phyloP scores from a whole-genome alignment of 2,797 vertebrate species.

The Chelonia mydas region DNA sequence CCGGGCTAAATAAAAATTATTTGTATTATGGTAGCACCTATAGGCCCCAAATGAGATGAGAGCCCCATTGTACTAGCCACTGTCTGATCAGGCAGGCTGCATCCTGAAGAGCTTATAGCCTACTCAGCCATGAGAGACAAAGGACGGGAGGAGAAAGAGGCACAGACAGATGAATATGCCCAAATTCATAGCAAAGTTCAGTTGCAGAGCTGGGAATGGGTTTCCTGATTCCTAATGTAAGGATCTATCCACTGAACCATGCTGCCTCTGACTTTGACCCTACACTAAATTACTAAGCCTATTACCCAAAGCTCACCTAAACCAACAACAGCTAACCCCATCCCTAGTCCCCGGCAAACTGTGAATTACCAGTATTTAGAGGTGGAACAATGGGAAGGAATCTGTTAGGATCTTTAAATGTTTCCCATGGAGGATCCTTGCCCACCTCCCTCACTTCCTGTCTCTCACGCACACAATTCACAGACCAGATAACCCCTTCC shows the following conservation, averaged over 20 bases:
- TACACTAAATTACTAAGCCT: not conserved
- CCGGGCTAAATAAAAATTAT: not conserved
- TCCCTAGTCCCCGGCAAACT: not conserved
- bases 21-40: not conserved
- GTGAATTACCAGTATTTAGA: not conserved
- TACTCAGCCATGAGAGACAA: not conserved
- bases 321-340: not conserved
- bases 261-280: not conserved
- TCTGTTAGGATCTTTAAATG: not conserved
- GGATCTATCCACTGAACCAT: not conserved
- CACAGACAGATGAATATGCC: not conserved
- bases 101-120: not conserved
- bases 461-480: not conserved
- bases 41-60: not conserved
- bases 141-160: not conserved
- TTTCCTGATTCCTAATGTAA: not conserved
- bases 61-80: not conserved
- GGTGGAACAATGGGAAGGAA: not conserved
- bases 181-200: not conserved
- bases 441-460: not conserved
- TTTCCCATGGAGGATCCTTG: not conserved
- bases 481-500: not conserved
- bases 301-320: not conserved
- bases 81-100: not conserved
- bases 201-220: too few species aligned